Percentiles rank a stretch among this genome's conserved stretches.
These are phyloP conservation scores for Aythya fuligula DNA, from an alignment of 2,797 vertebrate genomes.

Conservation along the genomic window DNA sequence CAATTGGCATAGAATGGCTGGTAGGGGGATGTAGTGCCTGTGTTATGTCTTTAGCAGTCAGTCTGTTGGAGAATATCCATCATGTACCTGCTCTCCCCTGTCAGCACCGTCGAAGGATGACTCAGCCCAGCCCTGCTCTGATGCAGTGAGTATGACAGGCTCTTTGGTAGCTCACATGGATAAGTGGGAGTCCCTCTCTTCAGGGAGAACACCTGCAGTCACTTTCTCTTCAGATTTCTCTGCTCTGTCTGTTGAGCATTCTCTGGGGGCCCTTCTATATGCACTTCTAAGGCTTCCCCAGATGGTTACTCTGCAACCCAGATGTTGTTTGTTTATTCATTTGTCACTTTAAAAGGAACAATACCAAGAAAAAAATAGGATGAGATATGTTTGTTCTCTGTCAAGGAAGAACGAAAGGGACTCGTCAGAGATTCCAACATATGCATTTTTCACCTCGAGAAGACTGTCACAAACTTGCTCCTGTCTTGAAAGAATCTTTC, in stretches of 20 bases:
- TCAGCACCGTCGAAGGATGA: neutral
- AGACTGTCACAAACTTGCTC: neutral
- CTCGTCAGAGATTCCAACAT: neutral
- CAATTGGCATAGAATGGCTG: neutral
- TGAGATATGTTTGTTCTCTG: neutral
- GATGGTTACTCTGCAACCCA: constrained; percentile 47
- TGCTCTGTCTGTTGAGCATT: neutral
- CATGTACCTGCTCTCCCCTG: neutral
- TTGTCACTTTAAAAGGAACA: constrained; percentile 19
- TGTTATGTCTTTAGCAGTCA: rapidly evolving
- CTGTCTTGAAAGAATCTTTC: neutral
- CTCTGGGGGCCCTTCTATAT: neutral
- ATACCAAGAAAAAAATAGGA: neutral
- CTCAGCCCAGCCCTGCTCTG: neutral
- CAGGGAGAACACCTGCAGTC: neutral
- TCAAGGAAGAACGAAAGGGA: neutral
- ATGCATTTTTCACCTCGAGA: neutral
- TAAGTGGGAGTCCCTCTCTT: neutral
- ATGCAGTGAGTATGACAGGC: neutral
- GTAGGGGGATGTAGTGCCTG: neutral
- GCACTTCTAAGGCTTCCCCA: constrained; percentile 33
- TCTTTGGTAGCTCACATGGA: rapidly evolving
- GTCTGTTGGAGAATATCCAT: rapidly evolving
- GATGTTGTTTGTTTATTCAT: constrained; percentile 60
- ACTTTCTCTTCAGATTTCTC: neutral